These are phyloP conservation scores for Hemiscyllium ocellatum DNA, from an alignment of 2,113 vertebrate species.

Conservation along the genomic window DNA sequence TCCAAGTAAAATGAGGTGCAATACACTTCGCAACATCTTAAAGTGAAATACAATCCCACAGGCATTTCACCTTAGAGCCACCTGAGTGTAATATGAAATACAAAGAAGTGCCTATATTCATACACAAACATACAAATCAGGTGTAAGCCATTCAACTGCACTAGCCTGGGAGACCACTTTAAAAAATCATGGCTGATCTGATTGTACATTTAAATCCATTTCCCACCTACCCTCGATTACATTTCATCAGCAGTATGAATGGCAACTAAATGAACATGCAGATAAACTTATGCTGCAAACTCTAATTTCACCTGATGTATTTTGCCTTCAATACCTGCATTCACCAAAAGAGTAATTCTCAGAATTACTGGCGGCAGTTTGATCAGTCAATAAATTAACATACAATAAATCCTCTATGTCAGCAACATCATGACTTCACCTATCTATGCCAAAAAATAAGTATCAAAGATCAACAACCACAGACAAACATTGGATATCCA, in stretches of 20 bases:
- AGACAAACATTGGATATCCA: too few relatives aligned
- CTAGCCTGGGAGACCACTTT: too few relatives aligned
- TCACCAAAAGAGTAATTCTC: not conserved
- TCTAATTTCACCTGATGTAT: not conserved
- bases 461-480: too few relatives aligned
- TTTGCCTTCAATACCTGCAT: not conserved
- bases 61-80: not conserved
- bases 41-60: not conserved
- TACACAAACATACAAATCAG: too few relatives aligned
- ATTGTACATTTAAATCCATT: too few relatives aligned
- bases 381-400: not conserved
- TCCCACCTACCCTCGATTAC: too few relatives aligned
- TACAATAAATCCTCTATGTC: not conserved
- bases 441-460: too few relatives aligned
- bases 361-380: not conserved
- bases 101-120: not conserved
- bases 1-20: not conserved
- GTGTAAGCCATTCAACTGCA: too few relatives aligned
- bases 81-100: not conserved
- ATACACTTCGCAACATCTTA: not conserved
- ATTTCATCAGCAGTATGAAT: not conserved
- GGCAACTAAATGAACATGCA: not conserved
- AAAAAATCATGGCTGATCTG: too few relatives aligned
- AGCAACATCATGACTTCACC: too few relatives aligned
- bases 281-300: not conserved